Evolutionary conservation across 2,888 invertebrate species (phyloP), one percentile per base, ranked within the genome.

Genomic region (Elegia similella): DNA sequence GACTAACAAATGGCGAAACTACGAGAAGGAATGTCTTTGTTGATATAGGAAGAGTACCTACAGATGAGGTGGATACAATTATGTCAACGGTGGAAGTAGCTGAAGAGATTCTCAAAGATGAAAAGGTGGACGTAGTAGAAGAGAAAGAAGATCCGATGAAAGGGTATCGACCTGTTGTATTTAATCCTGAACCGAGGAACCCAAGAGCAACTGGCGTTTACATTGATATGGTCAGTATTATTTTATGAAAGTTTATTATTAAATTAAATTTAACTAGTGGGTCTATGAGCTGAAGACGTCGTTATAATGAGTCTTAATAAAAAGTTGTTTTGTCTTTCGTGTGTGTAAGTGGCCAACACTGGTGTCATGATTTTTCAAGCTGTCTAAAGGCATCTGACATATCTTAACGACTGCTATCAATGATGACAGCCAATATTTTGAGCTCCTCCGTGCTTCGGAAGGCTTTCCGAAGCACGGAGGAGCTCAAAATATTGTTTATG

Each of bases 81-180:
- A 5, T 23, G 23, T 3, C 23, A 47, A 16, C 12, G 2, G 43
- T 2, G 42, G 53, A 42, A 38, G 48, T 43, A n/a, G 55, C 48
- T 48, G 66, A 68, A 56, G 64, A 62, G 32, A 62, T 23, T 23
- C 3, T 13, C 13, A 32, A 23, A 47, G n/a, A 47, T 1, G 44
- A 47, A 47, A 16, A 16, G 7, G 43, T 1, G 38, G 53, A 42
- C 32, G 48, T 46, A n/a, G 55, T 53, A 46, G 66, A 68, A 56
- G 64, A 62, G 32, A 62, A 64, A 44, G 57, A 54, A 57, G 71
- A 71, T 32, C 66, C 68, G 0, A 58, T 76, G 55, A 62, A 65
- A 10, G 72, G 73, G 1, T 75, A 72, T 44, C 69, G 67, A 57
- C 69, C 72, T 0, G 70, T 76, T 0, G 63, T 67, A 12, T 76